Evolutionary conservation across 53 echinoderm and acorn worm genomes (phyloP).

Genomic region (Arbacia lixula): DNA sequence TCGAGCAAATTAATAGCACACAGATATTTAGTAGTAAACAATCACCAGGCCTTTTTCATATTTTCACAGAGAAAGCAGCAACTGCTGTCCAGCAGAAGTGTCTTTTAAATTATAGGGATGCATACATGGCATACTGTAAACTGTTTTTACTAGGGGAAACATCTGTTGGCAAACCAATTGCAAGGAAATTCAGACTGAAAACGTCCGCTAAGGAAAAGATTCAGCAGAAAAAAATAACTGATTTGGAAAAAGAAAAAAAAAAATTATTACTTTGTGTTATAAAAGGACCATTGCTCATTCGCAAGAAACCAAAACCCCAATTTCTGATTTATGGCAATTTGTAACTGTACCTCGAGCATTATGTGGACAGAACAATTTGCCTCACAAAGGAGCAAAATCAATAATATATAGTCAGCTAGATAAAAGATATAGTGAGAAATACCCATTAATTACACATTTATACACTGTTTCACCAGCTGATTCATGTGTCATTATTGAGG

Average conservation of each 20-base stretch:
- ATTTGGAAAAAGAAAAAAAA: constrained; percentile 71
- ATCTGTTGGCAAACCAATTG: constrained; percentile 49
- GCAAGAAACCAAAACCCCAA: constrained; percentile 29
- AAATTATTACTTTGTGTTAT: constrained; percentile 63
- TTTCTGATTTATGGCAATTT: constrained; percentile 60
- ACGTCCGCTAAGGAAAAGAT: constrained; percentile 70
- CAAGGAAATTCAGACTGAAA: constrained; percentile 44
- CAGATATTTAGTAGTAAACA: constrained; percentile 25
- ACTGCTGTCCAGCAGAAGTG: constrained; percentile 39
- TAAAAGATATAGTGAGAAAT: constrained; percentile 37
- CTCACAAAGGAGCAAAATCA: constrained; percentile 68
- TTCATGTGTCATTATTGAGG: constrained; percentile 43
- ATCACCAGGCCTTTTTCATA: constrained; percentile 25
- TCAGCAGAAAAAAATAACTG: constrained; percentile 58
- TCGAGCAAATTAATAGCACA: constrained; percentile 34
- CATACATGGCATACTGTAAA: constrained; percentile 48
- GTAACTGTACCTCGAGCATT: constrained; percentile 65
- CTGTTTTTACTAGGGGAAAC: constrained; percentile 47
- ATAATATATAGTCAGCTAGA: constrained; percentile 53
- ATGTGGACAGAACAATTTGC: constrained; percentile 58
- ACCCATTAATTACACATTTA: neutral
- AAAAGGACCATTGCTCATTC: constrained; percentile 56
- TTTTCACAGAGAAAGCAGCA: constrained; percentile 52
- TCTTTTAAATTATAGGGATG: constrained; percentile 44
- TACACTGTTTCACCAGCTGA: neutral